These are phyloP conservation scores for Philypnodon macrostomus DNA, from an alignment of 2,797 vertebrate species.

Conservation along the genomic window DNA sequence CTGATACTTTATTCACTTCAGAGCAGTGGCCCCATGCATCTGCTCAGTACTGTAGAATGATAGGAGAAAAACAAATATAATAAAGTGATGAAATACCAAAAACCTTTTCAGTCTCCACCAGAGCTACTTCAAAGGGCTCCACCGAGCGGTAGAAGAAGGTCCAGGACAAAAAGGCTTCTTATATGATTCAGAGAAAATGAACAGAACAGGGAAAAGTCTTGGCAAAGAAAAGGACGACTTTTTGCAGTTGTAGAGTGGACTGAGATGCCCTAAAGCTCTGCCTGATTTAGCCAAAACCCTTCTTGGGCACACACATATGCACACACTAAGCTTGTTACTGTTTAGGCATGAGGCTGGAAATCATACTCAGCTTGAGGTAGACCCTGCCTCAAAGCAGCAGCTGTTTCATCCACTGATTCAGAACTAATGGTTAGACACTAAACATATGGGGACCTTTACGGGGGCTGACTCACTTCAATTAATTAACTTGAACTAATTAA, in stretches of 20 bases:
- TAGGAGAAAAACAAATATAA: conserved; percentile 10
- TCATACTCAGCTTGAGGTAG: conserved; percentile 4
- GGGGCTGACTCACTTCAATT: conserved; percentile 13
- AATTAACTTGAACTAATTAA: conserved; percentile 27
- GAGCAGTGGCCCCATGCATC: no score
- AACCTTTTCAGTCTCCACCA: background rate
- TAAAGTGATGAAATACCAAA: conserved; percentile 4
- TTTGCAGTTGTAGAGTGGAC: conserved; percentile 2
- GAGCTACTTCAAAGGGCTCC: background rate
- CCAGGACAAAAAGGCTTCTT: conserved; percentile 14
- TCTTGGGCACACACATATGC: conserved; percentile 1
- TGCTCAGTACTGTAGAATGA: no score
- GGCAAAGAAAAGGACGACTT: conserved; percentile 1
- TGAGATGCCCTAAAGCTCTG: conserved; percentile 20
- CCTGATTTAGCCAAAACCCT: conserved; percentile 11
- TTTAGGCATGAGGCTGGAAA: conserved; percentile 19
- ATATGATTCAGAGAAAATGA: conserved; percentile 4
- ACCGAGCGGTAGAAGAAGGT: background rate
- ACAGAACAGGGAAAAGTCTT: background rate
- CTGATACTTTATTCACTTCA: no score
- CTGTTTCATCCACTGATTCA: conserved; percentile 35
- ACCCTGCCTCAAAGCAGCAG: conserved; percentile 27
- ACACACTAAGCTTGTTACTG: conserved; percentile 21
- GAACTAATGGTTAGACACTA: conserved; percentile 38
- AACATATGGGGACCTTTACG: conserved; percentile 32